Evolutionary conservation across 1,140 invertebrate species (phyloP).

Genomic region (Brachionus koreanus): DNA sequence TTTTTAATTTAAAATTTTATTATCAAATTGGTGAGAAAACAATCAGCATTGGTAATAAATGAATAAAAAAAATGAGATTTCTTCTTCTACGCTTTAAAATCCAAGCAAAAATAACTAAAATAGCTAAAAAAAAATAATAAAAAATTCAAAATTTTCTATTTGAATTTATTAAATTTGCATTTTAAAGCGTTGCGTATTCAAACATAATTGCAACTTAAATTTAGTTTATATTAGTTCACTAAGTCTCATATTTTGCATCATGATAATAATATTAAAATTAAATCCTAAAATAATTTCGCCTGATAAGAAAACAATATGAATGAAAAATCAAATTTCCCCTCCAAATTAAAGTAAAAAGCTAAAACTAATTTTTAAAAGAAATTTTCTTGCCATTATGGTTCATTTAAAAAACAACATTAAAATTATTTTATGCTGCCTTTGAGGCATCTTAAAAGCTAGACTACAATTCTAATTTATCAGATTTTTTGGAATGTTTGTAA

Average conservation of each 20-base stretch:
- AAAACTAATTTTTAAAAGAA: background rate
- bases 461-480: background rate
- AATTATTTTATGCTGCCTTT: background rate
- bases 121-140: conserved; percentile 22
- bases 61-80: background rate
- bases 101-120: background rate
- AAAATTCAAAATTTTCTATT: conserved; percentile 26
- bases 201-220: conserved; percentile 34
- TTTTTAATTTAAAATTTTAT: conserved; percentile 1
- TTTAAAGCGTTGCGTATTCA: conserved; percentile 37
- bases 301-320: background rate
- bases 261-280: conserved; percentile 28
- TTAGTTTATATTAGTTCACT: background rate
- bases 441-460: background rate
- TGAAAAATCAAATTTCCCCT: background rate
- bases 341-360: background rate
- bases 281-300: background rate
- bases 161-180: background rate
- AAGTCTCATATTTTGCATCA: background rate
- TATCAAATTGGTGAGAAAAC: conserved; percentile 26
- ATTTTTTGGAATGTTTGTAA: background rate
- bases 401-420: background rate
- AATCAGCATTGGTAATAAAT: background rate
- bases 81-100: background rate
- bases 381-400: background rate